Percentiles rank a stretch among this genome's conserved stretches.
Conservation (phyloP, 2,888 invertebrate species). For the Gisinianus flammeolus region DNA sequence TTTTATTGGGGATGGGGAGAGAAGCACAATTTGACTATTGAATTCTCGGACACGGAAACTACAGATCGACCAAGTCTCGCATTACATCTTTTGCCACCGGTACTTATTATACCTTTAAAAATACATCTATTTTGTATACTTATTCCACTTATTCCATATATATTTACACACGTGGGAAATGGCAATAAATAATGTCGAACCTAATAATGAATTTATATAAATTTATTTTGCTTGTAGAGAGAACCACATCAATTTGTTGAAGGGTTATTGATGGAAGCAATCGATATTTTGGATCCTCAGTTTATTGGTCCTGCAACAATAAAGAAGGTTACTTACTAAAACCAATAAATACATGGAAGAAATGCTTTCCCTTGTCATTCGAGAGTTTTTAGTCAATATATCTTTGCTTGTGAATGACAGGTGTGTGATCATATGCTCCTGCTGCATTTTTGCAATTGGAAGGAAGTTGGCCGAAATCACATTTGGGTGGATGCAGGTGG, state of each 20-base stretch:
- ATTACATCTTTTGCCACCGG: not conserved
- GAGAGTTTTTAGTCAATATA: too few relatives aligned
- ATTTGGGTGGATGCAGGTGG: slow-evolving; percentile 11
- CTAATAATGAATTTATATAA: not conserved
- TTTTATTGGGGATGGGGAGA: slow-evolving; percentile 4
- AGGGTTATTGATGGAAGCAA: slow-evolving; percentile 16
- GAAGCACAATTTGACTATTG: too few relatives aligned
- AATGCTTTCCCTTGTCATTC: too few relatives aligned
- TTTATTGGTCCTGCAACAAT: slow-evolving; percentile 10
- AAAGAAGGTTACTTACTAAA: too few relatives aligned
- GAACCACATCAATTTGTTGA: slow-evolving; percentile 3
- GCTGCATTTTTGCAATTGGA: not conserved
- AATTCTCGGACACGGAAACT: too few relatives aligned
- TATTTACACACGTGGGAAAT: not conserved
- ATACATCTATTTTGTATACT: not conserved
- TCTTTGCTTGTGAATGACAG: too few relatives aligned
- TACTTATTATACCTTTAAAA: not conserved
- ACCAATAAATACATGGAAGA: too few relatives aligned
- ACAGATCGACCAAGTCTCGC: not conserved
- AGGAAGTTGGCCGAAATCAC: not conserved
- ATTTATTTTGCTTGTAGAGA: not conserved
- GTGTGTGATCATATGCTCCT: slow-evolving; percentile 20
- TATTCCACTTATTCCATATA: not conserved
- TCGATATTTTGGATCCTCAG: not conserved
- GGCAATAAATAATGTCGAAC: not conserved